phyloP scores from a whole-genome alignment of 1,140 invertebrate species.

The Choristoneura fumiferana region DNA sequence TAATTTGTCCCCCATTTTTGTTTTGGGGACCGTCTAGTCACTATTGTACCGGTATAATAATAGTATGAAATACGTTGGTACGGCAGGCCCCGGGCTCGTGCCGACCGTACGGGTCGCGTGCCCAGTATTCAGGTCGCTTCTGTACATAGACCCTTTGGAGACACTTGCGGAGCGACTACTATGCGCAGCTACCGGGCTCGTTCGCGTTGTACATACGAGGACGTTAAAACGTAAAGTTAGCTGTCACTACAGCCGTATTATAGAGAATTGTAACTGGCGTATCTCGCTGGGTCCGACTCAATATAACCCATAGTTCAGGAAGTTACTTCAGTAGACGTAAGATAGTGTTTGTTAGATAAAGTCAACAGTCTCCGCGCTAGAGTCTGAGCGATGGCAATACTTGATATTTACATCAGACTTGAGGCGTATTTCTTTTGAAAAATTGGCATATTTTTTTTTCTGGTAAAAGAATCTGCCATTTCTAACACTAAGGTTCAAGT shows the following conservation, averaged over 20 bases:
- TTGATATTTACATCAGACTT: conserved; percentile 21
- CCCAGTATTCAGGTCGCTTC: conserved; percentile 64
- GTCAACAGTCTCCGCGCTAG: conserved; percentile 23
- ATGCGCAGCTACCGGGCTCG: conserved; percentile 11
- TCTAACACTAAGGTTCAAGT: conserved; percentile 48
- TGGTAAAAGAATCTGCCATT: conserved; percentile 31
- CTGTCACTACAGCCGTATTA: conserved; percentile 34
- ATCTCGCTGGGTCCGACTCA: conserved; percentile 26
- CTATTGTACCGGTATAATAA: conserved; percentile 52
- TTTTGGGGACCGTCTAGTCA: conserved; percentile 66
- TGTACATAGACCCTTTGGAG: conserved; percentile 49
- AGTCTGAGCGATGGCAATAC: conserved; percentile 19
- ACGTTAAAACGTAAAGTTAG: conserved; percentile 34
- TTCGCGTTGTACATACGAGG: conserved; percentile 41
- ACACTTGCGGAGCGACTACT: background rate
- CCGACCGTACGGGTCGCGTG: conserved; percentile 21
- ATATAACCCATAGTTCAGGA: conserved; percentile 50
- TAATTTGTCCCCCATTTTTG: conserved; percentile 40
- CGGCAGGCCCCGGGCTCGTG: conserved; percentile 23
- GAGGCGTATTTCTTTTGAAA: conserved; percentile 44
- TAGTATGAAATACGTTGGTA: conserved; percentile 28
- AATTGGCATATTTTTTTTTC: conserved; percentile 21
- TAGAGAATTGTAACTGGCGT: conserved; percentile 48
- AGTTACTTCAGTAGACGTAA: conserved; percentile 49
- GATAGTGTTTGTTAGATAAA: conserved; percentile 52